phyloP scores from a whole-genome alignment of 1,140 invertebrate genomes.

The Brachionus sp. region DNA sequence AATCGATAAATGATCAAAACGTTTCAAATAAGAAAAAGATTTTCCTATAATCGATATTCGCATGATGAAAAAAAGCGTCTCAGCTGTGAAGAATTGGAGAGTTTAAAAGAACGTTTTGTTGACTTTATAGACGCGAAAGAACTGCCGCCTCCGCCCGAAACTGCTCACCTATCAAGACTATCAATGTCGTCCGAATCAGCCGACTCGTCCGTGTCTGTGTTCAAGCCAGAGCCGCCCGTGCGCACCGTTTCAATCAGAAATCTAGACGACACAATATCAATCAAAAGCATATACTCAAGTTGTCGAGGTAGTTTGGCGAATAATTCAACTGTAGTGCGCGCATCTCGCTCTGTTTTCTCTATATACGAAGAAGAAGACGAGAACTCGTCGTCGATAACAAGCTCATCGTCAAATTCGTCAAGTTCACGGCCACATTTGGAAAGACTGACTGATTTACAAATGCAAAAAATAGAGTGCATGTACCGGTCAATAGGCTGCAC shows the following conservation, averaged over 20 bases:
- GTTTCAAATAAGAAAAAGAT: conserved; percentile 1
- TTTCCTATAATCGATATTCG: background rate
- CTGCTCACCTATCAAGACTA: background rate
- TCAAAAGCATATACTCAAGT: background rate
- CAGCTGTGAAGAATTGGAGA: conserved; percentile 29
- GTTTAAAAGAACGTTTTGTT: conserved; percentile 16
- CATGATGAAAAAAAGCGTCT: conserved; percentile 7
- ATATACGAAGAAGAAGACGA: conserved; percentile 16
- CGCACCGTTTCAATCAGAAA: conserved; percentile 14
- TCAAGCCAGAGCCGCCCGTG: background rate
- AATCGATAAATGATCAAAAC: conserved; percentile 33
- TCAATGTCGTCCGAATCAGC: conserved; percentile 14
- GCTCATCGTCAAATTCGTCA: background rate
- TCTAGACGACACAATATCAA: background rate
- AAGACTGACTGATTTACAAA: background rate
- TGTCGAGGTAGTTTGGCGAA: background rate
- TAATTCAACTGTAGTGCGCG: background rate
- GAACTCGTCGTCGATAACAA: background rate
- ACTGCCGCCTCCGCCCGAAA: background rate
- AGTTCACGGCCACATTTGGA: background rate
- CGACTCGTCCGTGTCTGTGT: background rate
- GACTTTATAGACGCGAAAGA: background rate
- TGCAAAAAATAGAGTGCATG: background rate
- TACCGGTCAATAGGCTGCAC: conserved; percentile 3
- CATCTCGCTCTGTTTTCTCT: background rate